These are phyloP conservation scores for Agapetus fuscipes DNA, from an alignment of 2,888 invertebrate genomes.

Conservation along the genomic window DNA sequence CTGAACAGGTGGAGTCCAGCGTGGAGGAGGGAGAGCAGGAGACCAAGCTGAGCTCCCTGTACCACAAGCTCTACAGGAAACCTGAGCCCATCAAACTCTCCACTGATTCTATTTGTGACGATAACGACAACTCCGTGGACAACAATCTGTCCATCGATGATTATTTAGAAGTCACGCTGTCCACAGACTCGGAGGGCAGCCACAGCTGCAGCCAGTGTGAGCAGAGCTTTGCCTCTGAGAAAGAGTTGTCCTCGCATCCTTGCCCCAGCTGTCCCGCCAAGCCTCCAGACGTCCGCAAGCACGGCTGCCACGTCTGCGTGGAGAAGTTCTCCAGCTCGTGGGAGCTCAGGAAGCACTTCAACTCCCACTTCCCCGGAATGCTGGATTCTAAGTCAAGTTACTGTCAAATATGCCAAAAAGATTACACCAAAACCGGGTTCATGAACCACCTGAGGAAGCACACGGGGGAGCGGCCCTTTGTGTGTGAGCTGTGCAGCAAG, in stretches of 20 bases:
- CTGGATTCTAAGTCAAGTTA: constrained; percentile 45
- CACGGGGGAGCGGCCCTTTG: constrained; percentile 44
- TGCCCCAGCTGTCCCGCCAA: constrained; percentile 41
- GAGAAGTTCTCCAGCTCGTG: constrained; percentile 44
- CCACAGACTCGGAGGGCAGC: constrained; percentile 44
- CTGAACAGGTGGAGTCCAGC: constrained; percentile 7
- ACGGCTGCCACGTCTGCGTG: constrained; percentile 43
- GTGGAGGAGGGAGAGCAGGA: constrained; percentile 10
- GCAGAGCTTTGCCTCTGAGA: constrained; percentile 42
- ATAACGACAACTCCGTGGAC: constrained; percentile 41
- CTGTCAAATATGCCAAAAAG: constrained; percentile 45
- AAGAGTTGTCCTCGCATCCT: constrained; percentile 35
- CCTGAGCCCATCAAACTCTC: constrained; percentile 5
- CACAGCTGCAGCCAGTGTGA: constrained; percentile 43
- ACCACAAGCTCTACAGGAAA: constrained; percentile 36
- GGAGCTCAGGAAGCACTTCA: constrained; percentile 44
- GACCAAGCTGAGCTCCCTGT: constrained; percentile 36
- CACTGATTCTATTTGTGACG: constrained; percentile 34
- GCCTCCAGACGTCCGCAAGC: constrained; percentile 40
- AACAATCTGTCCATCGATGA: constrained; percentile 46
- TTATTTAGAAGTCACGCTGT: constrained; percentile 43
- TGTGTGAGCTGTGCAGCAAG: constrained; percentile 44
- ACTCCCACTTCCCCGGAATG: constrained; percentile 45
- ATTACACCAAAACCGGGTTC: constrained; percentile 45
- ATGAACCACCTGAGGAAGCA: constrained; percentile 46